phyloP scores from a whole-genome alignment of 1,140 invertebrate genomes.

The Aradophagus sp. region DNA sequence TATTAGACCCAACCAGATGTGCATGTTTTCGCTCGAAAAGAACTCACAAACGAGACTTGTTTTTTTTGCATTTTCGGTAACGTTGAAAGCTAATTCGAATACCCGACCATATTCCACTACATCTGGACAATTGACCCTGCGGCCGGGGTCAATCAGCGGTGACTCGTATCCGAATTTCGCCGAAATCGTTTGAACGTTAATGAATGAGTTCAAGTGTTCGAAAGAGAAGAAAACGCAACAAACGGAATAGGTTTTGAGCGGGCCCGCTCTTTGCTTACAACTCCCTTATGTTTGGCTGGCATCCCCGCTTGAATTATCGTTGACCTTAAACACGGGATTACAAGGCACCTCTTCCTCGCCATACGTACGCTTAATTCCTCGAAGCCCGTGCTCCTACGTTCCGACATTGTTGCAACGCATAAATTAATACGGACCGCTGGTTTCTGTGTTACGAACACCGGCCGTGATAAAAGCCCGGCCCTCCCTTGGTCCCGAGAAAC shows the following conservation, averaged over 20 bases:
- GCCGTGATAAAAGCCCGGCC: constrained; percentile 43
- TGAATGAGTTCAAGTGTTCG: constrained; percentile 16
- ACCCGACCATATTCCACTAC: too few relatives aligned
- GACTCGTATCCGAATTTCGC: constrained; percentile 3
- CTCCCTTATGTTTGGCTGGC: constrained; percentile 64
- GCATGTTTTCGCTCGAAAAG: too few relatives aligned
- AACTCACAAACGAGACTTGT: too few relatives aligned
- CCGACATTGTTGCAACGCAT: constrained; percentile 70
- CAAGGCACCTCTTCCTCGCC: constrained; percentile 60
- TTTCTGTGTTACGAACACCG: constrained; percentile 65
- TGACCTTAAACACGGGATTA: constrained; percentile 71
- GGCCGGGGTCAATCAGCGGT: neutral
- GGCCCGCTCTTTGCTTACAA: constrained; percentile 60
- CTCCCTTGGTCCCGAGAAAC: constrained; percentile 17
- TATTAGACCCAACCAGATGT: too few relatives aligned
- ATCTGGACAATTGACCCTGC: too few relatives aligned
- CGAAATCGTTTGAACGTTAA: constrained; percentile 16
- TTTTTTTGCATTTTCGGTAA: too few relatives aligned
- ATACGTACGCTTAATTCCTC: constrained; percentile 49
- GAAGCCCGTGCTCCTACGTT: constrained; percentile 57
- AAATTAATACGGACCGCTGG: constrained; percentile 68
- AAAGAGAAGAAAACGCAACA: constrained; percentile 54
- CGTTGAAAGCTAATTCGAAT: too few relatives aligned
- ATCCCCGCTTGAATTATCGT: constrained; percentile 71
- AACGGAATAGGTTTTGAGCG: constrained; percentile 65